These are phyloP conservation scores for pig (Sus scrofa) DNA, from an alignment of 2,113 vertebrate genomes.

Conservation along the genomic window DNA sequence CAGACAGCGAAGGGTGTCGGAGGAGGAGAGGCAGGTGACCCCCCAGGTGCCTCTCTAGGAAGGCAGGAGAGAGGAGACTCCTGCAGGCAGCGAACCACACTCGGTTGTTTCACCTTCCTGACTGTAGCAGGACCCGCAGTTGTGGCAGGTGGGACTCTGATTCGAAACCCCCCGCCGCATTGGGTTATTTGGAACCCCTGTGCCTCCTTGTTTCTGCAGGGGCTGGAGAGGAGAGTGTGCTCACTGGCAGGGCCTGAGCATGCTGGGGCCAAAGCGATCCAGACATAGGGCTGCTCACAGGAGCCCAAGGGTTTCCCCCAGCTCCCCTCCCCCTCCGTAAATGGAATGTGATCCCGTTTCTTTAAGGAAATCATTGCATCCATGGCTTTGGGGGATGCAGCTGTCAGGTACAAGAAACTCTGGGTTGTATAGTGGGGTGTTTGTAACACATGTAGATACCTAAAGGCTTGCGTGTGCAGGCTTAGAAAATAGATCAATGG, in stretches of 20 bases:
- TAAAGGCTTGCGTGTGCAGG: not conserved
- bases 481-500: not conserved
- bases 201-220: not conserved
- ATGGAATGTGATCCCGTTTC: not conserved
- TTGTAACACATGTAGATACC: not conserved
- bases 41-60: not conserved
- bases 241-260: not conserved
- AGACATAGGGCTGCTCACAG: fast-evolving
- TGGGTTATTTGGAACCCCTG: not conserved
- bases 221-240: not conserved
- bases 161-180: not conserved
- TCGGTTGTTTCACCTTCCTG: not conserved
- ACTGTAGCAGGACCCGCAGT: fast-evolving
- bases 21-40: not conserved
- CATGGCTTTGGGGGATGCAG: not conserved
- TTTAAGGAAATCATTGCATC: not conserved
- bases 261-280: not conserved
- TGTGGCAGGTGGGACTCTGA: not conserved
- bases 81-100: not conserved
- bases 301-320: not conserved
- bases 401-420: not conserved
- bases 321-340: not conserved
- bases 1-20: not conserved
- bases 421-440: not conserved
- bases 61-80: not conserved